Conservation (phyloP, 1,140 invertebrate species). For the Psilanteris sp. region DNA sequence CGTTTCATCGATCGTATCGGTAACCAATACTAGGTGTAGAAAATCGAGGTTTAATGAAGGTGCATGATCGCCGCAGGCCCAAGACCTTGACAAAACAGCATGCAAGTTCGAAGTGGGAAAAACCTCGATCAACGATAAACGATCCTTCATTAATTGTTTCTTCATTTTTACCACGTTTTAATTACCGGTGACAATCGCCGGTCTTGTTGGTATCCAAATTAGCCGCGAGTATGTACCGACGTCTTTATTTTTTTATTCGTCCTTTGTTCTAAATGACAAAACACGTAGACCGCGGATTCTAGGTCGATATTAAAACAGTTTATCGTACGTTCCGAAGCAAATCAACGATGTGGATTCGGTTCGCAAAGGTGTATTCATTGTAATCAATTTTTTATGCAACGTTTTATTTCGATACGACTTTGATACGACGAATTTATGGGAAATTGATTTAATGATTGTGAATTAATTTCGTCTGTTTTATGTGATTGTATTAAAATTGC, state of each 20-base stretch:
- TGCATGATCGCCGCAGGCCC: constrained; percentile 68
- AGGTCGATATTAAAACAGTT: constrained; percentile 22
- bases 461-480: too few relatives aligned
- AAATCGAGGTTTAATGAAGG: constrained; percentile 73
- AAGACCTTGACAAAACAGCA: constrained; percentile 68
- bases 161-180: constrained; percentile 36
- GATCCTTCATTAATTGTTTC: constrained; percentile 58
- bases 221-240: too few relatives aligned
- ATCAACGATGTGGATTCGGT: too few relatives aligned
- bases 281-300: constrained; percentile 6
- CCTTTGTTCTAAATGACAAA: not conserved
- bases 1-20: constrained; percentile 8
- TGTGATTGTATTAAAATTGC: too few relatives aligned
- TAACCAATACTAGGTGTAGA: constrained; percentile 44
- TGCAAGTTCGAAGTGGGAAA: constrained; percentile 36
- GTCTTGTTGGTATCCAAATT: constrained; percentile 12
- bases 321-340: too few relatives aligned
- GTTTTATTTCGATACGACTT: too few relatives aligned
- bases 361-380: too few relatives aligned
- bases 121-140: constrained; percentile 33
- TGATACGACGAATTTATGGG: too few relatives aligned
- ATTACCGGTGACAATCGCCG: constrained; percentile 10
- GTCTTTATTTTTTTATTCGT: not conserved
- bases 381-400: too few relatives aligned
- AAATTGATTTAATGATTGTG: too few relatives aligned